These are phyloP conservation scores for Diuraphis noxia DNA, from an alignment of 1,140 invertebrate genomes.

Conservation along the genomic window DNA sequence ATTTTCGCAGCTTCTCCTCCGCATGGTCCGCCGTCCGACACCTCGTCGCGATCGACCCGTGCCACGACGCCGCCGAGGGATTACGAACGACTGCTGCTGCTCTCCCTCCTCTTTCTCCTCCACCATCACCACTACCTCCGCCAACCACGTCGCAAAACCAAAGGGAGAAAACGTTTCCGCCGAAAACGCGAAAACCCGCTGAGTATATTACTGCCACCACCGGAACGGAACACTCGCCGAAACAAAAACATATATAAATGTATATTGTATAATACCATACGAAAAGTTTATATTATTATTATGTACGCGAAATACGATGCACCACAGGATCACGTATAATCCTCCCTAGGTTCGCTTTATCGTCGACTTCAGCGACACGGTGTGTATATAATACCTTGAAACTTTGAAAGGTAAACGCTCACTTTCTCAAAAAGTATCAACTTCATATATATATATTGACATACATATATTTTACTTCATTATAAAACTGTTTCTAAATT, in stretches of 20 bases:
- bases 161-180: neutral
- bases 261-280: neutral
- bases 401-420: neutral
- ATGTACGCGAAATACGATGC: neutral
- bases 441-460: too few species aligned
- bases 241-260: neutral
- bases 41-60: neutral
- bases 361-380: neutral
- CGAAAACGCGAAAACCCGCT: neutral
- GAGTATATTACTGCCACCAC: neutral
- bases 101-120: neutral
- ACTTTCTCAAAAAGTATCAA: neutral
- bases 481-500: too few species aligned
- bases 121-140: neutral
- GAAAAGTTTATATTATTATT: conserved; percentile 10
- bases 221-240: neutral
- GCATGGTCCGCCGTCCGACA: neutral
- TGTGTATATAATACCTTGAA: neutral
- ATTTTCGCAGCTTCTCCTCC: conserved; percentile 37
- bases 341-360: neutral
- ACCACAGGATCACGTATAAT: neutral
- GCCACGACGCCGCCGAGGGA: conserved; percentile 26
- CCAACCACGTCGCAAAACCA: neutral
- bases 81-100: neutral
- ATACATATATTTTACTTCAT: too few species aligned